Conservation (phyloP, 1,140 invertebrate genomes). For the Cydia splendana region DNA sequence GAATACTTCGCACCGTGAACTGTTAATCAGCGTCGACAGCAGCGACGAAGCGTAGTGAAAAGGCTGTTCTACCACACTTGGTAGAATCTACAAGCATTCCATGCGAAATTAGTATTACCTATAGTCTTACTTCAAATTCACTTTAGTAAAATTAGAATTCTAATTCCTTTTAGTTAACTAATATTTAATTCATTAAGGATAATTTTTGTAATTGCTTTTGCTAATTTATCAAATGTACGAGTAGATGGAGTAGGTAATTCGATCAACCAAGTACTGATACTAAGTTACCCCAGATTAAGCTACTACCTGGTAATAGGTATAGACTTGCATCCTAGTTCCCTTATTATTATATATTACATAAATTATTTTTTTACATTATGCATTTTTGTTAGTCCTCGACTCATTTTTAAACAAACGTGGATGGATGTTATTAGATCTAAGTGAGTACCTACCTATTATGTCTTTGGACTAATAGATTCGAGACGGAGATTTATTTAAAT, state of each 20-base stretch:
- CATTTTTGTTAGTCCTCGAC: not conserved
- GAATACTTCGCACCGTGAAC: constrained; percentile 59
- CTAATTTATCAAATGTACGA: not conserved
- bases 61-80: constrained; percentile 15
- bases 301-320: not conserved
- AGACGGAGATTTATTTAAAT: no score
- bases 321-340: no score
- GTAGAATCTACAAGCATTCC: constrained; percentile 14
- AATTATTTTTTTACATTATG: not conserved
- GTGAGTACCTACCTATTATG: no score
- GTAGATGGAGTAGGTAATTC: not conserved
- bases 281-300: not conserved
- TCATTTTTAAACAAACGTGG: no score
- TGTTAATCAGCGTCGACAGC: constrained; percentile 44
- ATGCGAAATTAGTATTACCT: constrained; percentile 6
- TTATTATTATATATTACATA: not conserved
- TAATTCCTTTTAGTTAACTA: not conserved
- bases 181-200: constrained; percentile 12
- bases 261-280: not conserved
- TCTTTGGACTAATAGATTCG: no score
- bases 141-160: constrained; percentile 7
- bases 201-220: constrained; percentile 18
- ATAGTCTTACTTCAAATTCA: not conserved
- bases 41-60: not conserved
- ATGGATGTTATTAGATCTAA: no score